Percentiles rank a stretch among this genome's conserved stretches.
phyloP scores from a whole-genome alignment of 2,888 invertebrate genomes.

The Leistus spinibarbis region DNA sequence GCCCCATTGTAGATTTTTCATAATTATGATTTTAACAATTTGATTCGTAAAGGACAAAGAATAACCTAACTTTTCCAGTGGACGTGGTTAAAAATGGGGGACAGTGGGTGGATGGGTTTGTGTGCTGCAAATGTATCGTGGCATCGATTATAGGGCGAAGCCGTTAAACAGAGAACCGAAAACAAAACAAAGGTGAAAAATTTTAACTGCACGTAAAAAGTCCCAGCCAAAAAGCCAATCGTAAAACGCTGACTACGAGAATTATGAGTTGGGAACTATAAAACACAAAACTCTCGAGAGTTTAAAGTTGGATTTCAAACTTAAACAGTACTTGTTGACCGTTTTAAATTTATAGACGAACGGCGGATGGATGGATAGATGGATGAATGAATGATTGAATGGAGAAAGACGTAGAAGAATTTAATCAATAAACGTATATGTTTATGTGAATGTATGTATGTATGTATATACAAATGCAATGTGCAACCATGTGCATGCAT shows the following conservation, averaged over 20 bases:
- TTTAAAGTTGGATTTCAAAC: conserved; percentile 39
- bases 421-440: conserved; percentile 23
- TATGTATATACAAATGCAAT: not conserved
- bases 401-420: conserved; percentile 5
- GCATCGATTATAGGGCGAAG: conserved; percentile 1
- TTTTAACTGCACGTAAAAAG: conserved; percentile 55
- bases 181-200: conserved; percentile 57
- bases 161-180: conserved; percentile 41
- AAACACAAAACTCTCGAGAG: conserved; percentile 42
- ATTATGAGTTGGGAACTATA: conserved; percentile 53
- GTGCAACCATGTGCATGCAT: not conserved
- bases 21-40: too few relatives aligned
- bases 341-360: conserved; percentile 30
- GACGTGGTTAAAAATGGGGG: too few relatives aligned
- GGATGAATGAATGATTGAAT: too few relatives aligned
- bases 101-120: too few relatives aligned
- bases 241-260: conserved; percentile 49
- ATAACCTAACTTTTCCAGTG: too few relatives aligned
- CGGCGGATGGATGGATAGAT: too few relatives aligned
- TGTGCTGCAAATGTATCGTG: conserved; percentile 48
- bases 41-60: too few relatives aligned
- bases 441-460: not conserved
- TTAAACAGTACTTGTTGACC: conserved; percentile 39
- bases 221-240: conserved; percentile 53
- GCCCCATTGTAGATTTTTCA: too few relatives aligned